Conservation (phyloP, 2,113 vertebrate genomes). For the Pimephales promelas region DNA sequence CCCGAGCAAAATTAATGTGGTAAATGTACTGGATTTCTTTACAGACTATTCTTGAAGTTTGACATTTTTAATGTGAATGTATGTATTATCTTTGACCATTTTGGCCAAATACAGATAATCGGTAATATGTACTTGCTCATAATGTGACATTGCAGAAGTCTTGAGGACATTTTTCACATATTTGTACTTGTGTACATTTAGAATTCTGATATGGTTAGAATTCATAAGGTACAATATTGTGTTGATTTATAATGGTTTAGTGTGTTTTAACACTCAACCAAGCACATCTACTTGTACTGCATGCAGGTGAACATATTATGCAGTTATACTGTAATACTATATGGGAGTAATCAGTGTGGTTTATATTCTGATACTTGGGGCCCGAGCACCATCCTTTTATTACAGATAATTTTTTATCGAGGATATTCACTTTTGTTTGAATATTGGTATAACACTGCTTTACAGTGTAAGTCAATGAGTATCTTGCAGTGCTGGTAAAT, state of each 20-base stretch:
- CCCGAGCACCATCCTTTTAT: no score
- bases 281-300: conserved; percentile 44
- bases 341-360: conserved; percentile 30
- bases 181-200: conserved; percentile 35
- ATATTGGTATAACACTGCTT: conserved; percentile 36
- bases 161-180: conserved; percentile 14
- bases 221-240: conserved; percentile 6
- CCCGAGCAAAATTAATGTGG: conserved; percentile 8
- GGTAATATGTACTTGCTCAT: not conserved
- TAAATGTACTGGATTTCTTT: conserved; percentile 13
- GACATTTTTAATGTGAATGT: conserved; percentile 10
- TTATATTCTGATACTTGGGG: not conserved
- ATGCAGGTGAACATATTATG: conserved; percentile 35
- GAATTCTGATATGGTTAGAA: conserved; percentile 36
- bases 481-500: conserved; percentile 33
- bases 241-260: conserved; percentile 44
- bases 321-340: conserved; percentile 19
- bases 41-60: not conserved
- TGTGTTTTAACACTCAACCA: conserved; percentile 60
- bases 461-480: conserved; percentile 44
- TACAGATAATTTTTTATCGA: not conserved
- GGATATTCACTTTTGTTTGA: conserved; percentile 20
- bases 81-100: not conserved
- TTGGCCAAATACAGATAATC: not conserved
- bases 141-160: not conserved